phyloP scores from a whole-genome alignment of 2,113 vertebrate species.

The Merops nubicus region DNA sequence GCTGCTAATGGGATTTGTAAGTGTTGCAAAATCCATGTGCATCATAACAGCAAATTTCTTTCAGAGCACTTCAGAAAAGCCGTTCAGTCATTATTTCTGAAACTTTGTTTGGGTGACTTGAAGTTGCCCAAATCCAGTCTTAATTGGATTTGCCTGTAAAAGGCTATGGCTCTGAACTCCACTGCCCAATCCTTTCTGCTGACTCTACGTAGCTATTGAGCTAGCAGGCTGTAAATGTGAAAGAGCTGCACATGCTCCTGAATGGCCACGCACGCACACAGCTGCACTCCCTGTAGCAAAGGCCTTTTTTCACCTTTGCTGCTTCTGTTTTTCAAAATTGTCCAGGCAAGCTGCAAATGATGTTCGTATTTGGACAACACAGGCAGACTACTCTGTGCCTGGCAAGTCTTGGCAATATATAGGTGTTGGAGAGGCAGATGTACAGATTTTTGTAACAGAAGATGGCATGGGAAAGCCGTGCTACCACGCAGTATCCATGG shows the following conservation, averaged over 20 bases:
- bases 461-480: fast-evolving
- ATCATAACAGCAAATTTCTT: background rate
- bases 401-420: fast-evolving
- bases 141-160: background rate
- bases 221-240: background rate
- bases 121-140: background rate
- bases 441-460: background rate
- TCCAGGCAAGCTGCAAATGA: background rate
- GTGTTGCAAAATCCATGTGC: background rate
- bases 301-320: background rate
- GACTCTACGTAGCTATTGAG: fast-evolving
- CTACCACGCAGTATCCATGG: background rate
- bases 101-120: background rate
- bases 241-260: background rate
- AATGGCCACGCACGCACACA: background rate
- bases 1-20: background rate
- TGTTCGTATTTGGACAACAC: background rate
- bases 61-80: background rate
- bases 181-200: fast-evolving
- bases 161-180: background rate
- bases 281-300: background rate
- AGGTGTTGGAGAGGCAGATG: background rate
- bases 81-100: background rate
- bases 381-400: background rate
- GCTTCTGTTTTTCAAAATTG: background rate